A percentile compares a stretch with the other conserved stretches of the same genome.
phyloP scores from a whole-genome alignment of 2,888 invertebrate genomes.

The Phrixothrix hirtus region DNA sequence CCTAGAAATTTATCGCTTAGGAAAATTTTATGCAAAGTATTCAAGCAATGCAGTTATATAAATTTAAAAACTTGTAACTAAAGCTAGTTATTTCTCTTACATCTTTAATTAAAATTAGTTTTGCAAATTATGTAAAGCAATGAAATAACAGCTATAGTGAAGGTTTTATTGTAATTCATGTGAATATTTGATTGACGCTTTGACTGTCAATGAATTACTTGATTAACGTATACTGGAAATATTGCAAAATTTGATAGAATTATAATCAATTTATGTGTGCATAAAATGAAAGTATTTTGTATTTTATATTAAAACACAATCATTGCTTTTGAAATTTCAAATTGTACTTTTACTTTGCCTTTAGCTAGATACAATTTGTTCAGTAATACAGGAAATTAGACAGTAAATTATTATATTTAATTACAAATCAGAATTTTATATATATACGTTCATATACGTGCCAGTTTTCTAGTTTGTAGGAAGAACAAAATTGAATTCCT shows the following conservation, averaged over 20 bases:
- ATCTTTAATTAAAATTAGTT: conserved; percentile 14
- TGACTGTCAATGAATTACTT: conserved; percentile 32
- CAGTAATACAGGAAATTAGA: too few relatives aligned
- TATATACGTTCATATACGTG: conserved; percentile 8
- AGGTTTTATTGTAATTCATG: conserved; percentile 15
- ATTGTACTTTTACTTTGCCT: too few relatives aligned
- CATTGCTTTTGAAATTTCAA: too few relatives aligned
- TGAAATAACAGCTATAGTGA: conserved; percentile 14
- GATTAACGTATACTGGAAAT: too few relatives aligned
- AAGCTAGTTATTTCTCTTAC: conserved; percentile 14
- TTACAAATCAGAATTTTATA: too few relatives aligned
- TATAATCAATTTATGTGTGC: too few relatives aligned
- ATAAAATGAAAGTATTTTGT: too few relatives aligned
- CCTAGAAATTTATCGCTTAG: too few relatives aligned
- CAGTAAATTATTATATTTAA: too few relatives aligned
- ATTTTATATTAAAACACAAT: too few relatives aligned
- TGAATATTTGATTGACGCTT: conserved; percentile 16
- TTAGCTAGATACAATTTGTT: too few relatives aligned
- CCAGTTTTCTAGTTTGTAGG: conserved; percentile 1
- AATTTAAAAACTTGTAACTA: conserved; percentile 1
- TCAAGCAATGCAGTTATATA: too few relatives aligned
- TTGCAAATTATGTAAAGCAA: conserved; percentile 17
- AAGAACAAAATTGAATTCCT: conserved; percentile 15
- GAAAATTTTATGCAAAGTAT: conserved; percentile 1
- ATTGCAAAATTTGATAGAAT: conserved; percentile 21